Conservation (phyloP, 2,888 invertebrate genomes). For the Leucoptera coffeella region DNA sequence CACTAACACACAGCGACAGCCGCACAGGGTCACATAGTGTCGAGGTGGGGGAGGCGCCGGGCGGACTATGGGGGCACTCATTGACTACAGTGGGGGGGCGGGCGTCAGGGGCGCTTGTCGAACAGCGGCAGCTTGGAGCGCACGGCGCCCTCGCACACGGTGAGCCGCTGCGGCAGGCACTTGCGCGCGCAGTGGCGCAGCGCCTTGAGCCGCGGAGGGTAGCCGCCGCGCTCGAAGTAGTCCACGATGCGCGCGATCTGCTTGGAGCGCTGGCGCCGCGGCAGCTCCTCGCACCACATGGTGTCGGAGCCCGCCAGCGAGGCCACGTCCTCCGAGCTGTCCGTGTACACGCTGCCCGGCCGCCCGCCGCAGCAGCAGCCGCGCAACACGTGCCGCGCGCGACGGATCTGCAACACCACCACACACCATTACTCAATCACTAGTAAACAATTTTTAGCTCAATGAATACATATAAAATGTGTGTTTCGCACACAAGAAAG, state of each 20-base stretch:
- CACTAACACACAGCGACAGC: no score
- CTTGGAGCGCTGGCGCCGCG: constrained; percentile 55
- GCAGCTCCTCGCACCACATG: constrained; percentile 63
- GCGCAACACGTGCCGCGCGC: constrained; percentile 17
- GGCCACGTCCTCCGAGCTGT: constrained; percentile 81
- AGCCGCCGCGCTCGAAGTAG: constrained; percentile 67
- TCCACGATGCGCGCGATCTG: constrained; percentile 82
- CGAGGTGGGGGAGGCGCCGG: background rate
- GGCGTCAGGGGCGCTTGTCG: constrained; percentile 53
- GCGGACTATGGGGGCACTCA: background rate
- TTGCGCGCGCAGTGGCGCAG: constrained; percentile 16
- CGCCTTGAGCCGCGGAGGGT: constrained; percentile 2
- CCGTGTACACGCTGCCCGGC: constrained; percentile 78
- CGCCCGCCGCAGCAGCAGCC: constrained; percentile 51
- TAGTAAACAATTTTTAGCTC: no score
- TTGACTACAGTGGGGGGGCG: background rate
- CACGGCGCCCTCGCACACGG: constrained; percentile 82
- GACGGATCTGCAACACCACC: constrained; percentile 30
- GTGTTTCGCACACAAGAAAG: no score
- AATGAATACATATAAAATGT: no score
- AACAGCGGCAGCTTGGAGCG: constrained; percentile 79
- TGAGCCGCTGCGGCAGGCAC: constrained; percentile 57
- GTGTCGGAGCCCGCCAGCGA: constrained; percentile 74
- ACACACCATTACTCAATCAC: no score
- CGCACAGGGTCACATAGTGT: background rate